A percentile compares a stretch with the other conserved stretches of the same genome.
Conservation (phyloP, 1,140 invertebrate genomes). For the Drosophila sturtevanti region DNA sequence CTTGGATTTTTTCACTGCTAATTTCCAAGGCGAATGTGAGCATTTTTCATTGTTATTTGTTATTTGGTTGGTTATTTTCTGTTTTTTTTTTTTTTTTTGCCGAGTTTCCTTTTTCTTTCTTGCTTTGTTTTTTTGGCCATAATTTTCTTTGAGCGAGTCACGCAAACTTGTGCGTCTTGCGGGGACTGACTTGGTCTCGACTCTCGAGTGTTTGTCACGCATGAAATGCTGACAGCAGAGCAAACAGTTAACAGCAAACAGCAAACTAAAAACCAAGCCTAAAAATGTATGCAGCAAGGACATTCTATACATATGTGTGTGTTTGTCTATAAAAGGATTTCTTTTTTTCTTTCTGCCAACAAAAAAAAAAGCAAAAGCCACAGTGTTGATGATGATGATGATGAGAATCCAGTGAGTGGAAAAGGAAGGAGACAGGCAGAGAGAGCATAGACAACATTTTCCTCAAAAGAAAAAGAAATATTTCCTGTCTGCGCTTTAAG, state of each 20-base stretch:
- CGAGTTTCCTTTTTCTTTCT: too few relatives aligned
- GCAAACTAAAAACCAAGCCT: slow-evolving; percentile 72
- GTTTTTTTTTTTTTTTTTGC: slow-evolving; percentile 22
- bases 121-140: slow-evolving; percentile 29
- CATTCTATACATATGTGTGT: slow-evolving; percentile 19
- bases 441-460: neutral
- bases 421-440: slow-evolving; percentile 8
- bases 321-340: slow-evolving; percentile 57
- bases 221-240: slow-evolving; percentile 76
- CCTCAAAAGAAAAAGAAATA: slow-evolving; percentile 48
- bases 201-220: slow-evolving; percentile 68
- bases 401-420: slow-evolving; percentile 30
- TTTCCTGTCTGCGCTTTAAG: slow-evolving; percentile 79
- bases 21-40: slow-evolving; percentile 58
- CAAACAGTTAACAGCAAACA: slow-evolving; percentile 70
- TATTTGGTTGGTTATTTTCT: slow-evolving; percentile 21
- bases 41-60: slow-evolving; percentile 38
- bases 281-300: slow-evolving; percentile 71
- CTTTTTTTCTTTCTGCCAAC: slow-evolving; percentile 27
- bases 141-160: slow-evolving; percentile 57
- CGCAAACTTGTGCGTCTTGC: slow-evolving; percentile 54
- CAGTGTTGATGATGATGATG: slow-evolving; percentile 44
- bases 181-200: slow-evolving; percentile 21
- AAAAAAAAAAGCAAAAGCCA: slow-evolving; percentile 54
- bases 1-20: slow-evolving; percentile 26